Conservation (phyloP, 2,113 vertebrate genomes). For the Galbula dea region DNA sequence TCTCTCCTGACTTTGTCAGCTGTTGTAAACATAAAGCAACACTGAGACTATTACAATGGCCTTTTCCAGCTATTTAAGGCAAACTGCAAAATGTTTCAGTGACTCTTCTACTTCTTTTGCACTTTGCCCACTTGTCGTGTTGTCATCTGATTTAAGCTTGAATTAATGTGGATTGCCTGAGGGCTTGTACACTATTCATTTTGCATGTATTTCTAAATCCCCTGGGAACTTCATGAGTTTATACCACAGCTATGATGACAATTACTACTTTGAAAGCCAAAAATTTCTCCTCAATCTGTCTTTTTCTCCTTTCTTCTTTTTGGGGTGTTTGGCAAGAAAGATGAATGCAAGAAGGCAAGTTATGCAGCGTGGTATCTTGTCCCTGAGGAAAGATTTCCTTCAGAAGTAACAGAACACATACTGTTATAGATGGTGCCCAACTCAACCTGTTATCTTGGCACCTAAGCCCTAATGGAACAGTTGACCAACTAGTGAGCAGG, state of each 20-base stretch:
- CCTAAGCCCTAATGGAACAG: constrained; percentile 33
- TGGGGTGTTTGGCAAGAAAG: not conserved
- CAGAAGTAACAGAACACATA: not conserved
- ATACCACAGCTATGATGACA: not conserved
- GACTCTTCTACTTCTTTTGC: constrained; percentile 42
- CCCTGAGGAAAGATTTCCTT: not conserved
- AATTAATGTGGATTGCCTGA: constrained; percentile 39
- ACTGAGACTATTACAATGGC: not conserved
- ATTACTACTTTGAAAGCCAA: constrained; percentile 12
- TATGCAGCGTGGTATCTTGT: not conserved
- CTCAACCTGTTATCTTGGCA: not conserved
- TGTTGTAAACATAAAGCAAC: constrained; percentile 31
- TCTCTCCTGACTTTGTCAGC: not conserved
- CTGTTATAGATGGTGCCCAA: not conserved
- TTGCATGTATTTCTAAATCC: constrained; percentile 42
- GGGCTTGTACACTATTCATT: constrained; percentile 29
- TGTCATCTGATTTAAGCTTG: constrained; percentile 22
- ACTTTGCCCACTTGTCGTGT: constrained; percentile 26
- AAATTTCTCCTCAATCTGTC: not conserved
- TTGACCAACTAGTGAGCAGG: constrained; percentile 49
- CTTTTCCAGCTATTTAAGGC: constrained; percentile 29
- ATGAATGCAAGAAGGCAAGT: not conserved
- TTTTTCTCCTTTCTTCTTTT: not conserved
- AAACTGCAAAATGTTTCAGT: constrained; percentile 28
- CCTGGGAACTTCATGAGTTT: constrained; percentile 26